These are phyloP conservation scores for Drosophila falleni DNA, from an alignment of 2,888 invertebrate genomes.

Conservation along the genomic window DNA sequence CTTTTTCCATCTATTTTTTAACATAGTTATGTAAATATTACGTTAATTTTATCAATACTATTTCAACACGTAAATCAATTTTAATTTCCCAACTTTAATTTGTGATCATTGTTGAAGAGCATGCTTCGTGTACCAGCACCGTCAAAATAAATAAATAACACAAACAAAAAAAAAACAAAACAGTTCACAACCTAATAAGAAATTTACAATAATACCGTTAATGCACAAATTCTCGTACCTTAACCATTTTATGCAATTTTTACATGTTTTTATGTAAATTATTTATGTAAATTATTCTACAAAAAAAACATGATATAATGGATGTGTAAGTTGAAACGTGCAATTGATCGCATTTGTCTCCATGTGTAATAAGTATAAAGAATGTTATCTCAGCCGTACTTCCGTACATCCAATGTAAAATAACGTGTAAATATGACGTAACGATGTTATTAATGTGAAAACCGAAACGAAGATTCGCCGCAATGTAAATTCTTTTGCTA, in stretches of 20 bases:
- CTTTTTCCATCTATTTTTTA: slow-evolving; percentile 28
- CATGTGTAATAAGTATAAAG: slow-evolving; percentile 64
- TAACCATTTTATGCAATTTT: slow-evolving; percentile 56
- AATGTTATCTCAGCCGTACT: slow-evolving; percentile 60
- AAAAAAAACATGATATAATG: slow-evolving; percentile 34
- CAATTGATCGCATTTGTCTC: slow-evolving; percentile 66
- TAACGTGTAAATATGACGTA: slow-evolving; percentile 64
- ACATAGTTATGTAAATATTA: slow-evolving; percentile 61
- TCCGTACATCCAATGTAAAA: slow-evolving; percentile 41
- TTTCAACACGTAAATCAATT: slow-evolving; percentile 40
- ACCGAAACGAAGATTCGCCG: slow-evolving; percentile 10
- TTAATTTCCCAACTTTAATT: slow-evolving; percentile 29
- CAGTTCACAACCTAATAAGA: slow-evolving; percentile 12
- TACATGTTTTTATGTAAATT: slow-evolving; percentile 51
- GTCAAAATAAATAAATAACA: slow-evolving; percentile 40
- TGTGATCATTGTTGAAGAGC: slow-evolving; percentile 58
- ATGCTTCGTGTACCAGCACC: slow-evolving; percentile 78
- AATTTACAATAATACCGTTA: slow-evolving; percentile 50
- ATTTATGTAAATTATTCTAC: slow-evolving; percentile 50
- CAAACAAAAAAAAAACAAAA: slow-evolving; percentile 5
- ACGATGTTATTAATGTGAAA: slow-evolving; percentile 34
- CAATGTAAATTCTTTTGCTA: slow-evolving; percentile 41
- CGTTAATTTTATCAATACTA: slow-evolving; percentile 28
- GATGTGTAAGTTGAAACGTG: slow-evolving; percentile 64
- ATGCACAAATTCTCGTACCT: slow-evolving; percentile 63